These are phyloP conservation scores for Speoplatyrhinus poulsoni DNA, from an alignment of 2,113 vertebrate genomes.

Conservation along the genomic window DNA sequence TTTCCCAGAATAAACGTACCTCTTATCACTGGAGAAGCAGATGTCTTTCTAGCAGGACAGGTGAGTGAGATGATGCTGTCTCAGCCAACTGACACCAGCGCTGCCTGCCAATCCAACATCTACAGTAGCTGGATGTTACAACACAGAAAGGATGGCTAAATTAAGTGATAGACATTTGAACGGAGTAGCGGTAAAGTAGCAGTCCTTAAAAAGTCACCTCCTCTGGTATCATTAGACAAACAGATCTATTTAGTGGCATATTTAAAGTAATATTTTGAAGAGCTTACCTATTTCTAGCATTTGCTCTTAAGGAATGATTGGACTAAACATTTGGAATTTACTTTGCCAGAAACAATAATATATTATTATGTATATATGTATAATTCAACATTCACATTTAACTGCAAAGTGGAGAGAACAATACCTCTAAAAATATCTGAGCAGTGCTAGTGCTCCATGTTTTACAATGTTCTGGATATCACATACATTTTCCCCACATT, in stretches of 20 bases:
- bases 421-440: conserved; percentile 25
- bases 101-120: conserved; percentile 47
- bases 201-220: conserved; percentile 24
- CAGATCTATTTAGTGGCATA: conserved; percentile 4
- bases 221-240: not conserved
- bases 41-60: conserved; percentile 55
- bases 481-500: too few relatives aligned
- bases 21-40: conserved; percentile 70
- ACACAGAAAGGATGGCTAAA: not conserved
- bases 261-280: conserved; percentile 1
- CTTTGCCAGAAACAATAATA: not conserved
- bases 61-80: conserved; percentile 48
- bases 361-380: too few relatives aligned
- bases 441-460: not conserved
- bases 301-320: not conserved
- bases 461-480: not conserved
- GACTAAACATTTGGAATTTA: conserved; percentile 3
- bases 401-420: conserved; percentile 38
- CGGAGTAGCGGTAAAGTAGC: conserved; percentile 10
- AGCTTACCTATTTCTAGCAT: conserved; percentile 5
- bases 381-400: conserved; percentile 25
- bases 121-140: conserved; percentile 12
- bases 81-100: conserved; percentile 22
- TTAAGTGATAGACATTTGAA: conserved; percentile 11
- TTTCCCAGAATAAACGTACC: conserved; percentile 42